Conservation (phyloP, 2,797 vertebrate genomes). For the Falco novaeseelandiae region DNA sequence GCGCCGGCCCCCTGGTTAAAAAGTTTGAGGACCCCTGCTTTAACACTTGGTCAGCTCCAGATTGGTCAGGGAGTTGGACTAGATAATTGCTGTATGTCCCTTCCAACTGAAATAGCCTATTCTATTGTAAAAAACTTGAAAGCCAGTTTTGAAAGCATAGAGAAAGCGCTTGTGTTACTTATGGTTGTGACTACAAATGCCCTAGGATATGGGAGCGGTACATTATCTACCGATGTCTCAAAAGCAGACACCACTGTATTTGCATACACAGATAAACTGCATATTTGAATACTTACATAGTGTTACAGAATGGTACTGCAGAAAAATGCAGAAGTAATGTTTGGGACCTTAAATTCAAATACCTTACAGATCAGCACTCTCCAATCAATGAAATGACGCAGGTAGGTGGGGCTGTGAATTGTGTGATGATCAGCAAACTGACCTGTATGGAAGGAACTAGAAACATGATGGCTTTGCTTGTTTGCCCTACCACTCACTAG, state of each 20-base stretch:
- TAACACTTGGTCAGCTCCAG: too few relatives aligned
- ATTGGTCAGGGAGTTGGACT: too few relatives aligned
- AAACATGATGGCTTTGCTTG: not conserved
- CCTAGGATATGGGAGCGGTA: not conserved
- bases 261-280: not conserved
- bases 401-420: not conserved
- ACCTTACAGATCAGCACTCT: not conserved
- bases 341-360: not conserved
- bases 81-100: too few relatives aligned
- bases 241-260: not conserved
- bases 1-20: too few relatives aligned
- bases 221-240: not conserved
- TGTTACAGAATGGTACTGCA: not conserved
- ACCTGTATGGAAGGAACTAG: not conserved
- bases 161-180: not conserved
- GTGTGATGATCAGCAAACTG: not conserved
- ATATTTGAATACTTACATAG: not conserved
- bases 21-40: too few relatives aligned
- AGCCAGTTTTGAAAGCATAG: not conserved
- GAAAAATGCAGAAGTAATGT: not conserved
- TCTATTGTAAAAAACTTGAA: not conserved
- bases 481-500: not conserved
- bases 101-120: not conserved
- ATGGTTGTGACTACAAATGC: not conserved
- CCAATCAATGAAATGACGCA: fast-evolving